Percentiles rank a stretch among this genome's conserved stretches.
Conservation (phyloP, 2,797 vertebrate species). For the Ambastaia sidthimunki region DNA sequence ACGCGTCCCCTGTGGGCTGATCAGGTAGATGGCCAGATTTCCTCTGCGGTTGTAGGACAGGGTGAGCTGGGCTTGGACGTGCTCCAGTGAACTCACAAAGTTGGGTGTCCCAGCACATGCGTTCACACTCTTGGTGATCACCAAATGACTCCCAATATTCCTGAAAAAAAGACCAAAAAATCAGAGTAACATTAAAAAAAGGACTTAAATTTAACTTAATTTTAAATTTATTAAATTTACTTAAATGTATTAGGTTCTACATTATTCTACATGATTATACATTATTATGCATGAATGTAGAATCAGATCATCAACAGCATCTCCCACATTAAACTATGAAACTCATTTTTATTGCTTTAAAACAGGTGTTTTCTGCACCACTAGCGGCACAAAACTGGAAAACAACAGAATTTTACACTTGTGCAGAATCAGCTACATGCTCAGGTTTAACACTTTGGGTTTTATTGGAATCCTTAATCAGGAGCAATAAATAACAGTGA, state of each 20-base stretch:
- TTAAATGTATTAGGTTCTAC: no score
- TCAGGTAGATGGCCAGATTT: conserved; percentile 91
- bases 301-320: no score
- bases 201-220: no score
- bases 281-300: no score
- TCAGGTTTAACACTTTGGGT: neutral
- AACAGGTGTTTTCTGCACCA: no score
- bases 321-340: neutral
- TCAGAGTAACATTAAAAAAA: neutral
- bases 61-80: conserved; percentile 90
- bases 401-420: neutral
- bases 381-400: neutral
- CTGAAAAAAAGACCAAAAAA: conserved; percentile 68
- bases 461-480: neutral
- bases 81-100: conserved; percentile 88
- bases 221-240: no score
- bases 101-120: conserved; percentile 84
- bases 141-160: conserved; percentile 90
- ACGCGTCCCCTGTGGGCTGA: conserved; percentile 92
- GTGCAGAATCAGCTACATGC: neutral
- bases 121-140: conserved; percentile 84
- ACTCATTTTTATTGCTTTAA: neutral
- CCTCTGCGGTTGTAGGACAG: conserved; percentile 97
- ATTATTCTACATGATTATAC: no score
- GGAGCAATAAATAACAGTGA: neutral